Evolutionary conservation across 2,797 vertebrate species (phyloP).

Genomic region (Lophotriccus pileatus): DNA sequence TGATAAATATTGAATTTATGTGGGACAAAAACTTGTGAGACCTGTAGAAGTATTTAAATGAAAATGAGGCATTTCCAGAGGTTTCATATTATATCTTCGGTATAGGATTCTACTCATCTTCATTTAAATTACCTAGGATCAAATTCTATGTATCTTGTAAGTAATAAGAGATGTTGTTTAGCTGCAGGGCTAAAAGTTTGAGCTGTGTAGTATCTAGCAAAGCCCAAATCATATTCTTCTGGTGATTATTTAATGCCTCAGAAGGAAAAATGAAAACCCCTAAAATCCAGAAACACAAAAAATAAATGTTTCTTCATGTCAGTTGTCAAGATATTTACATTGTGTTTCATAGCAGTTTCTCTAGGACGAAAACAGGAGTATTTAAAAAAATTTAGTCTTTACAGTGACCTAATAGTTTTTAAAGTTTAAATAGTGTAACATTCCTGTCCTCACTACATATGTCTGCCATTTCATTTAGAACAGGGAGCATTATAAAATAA

Average conservation of each 20-base stretch:
- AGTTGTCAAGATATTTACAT: background rate
- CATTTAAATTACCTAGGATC: background rate
- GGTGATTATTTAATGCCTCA: background rate
- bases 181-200: background rate
- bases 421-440: constrained; percentile 22
- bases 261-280: background rate
- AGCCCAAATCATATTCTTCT: background rate
- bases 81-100: background rate
- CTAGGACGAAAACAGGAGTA: background rate
- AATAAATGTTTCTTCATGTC: background rate
- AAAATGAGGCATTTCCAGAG: background rate
- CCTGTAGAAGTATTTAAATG: background rate
- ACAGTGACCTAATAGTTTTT: constrained; percentile 51
- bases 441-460: background rate
- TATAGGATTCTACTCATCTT: background rate
- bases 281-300: background rate
- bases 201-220: background rate
- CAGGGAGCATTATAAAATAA: background rate
- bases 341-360: constrained; percentile 5
- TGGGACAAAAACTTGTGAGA: background rate
- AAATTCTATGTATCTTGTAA: background rate
- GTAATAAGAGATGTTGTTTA: background rate
- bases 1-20: background rate
- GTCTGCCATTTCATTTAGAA: background rate
- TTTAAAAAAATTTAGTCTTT: constrained; percentile 35